Evolutionary conservation across 2,113 vertebrate genomes (phyloP).

Genomic region (Lagopus muta): DNA sequence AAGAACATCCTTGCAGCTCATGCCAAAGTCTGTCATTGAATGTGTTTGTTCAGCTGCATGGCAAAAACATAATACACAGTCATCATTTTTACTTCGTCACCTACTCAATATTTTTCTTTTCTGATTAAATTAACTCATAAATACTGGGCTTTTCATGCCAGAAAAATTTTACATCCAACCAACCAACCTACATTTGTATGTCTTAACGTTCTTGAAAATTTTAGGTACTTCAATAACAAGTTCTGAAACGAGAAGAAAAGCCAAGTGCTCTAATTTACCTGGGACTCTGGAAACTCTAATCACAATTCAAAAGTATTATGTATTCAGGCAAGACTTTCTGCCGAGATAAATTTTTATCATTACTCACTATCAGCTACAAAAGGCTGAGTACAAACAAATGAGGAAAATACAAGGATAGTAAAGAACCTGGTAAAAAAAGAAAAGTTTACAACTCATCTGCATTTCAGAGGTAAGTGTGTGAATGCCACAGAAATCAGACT

Average conservation of each 20-base stretch:
- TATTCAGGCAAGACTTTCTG: neutral
- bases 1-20: constrained; percentile 77
- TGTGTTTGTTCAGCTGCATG: constrained; percentile 81
- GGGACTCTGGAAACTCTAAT: constrained; percentile 4
- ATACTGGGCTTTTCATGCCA: constrained; percentile 71
- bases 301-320: neutral
- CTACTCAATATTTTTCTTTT: constrained; percentile 79
- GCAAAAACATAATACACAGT: constrained; percentile 75
- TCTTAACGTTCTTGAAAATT: constrained; percentile 48
- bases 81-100: constrained; percentile 77
- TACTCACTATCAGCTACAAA: neutral
- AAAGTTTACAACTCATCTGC: neutral
- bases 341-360: neutral
- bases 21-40: constrained; percentile 75
- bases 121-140: constrained; percentile 79
- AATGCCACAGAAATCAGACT: neutral
- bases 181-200: constrained; percentile 59
- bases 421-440: neutral
- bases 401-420: neutral
- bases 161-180: constrained; percentile 65
- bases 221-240: constrained; percentile 57
- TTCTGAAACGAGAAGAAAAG: constrained; percentile 51
- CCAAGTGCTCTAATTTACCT: constrained; percentile 40
- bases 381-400: neutral
- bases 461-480: neutral